Evolutionary conservation across 2,888 invertebrate genomes (phyloP).

Genomic region (Podabrus alpinus): DNA sequence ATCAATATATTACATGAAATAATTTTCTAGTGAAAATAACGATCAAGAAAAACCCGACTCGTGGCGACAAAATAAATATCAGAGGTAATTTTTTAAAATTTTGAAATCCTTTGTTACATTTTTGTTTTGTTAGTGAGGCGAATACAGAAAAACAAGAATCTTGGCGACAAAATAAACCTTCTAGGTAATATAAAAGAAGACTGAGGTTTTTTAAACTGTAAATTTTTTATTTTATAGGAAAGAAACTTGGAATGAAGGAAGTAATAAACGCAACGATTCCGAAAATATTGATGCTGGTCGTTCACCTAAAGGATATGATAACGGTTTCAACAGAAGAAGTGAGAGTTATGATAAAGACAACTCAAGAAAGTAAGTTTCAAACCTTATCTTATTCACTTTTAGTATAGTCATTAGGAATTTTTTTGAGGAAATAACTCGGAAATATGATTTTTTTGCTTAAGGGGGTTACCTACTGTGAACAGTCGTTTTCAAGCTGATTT

Average conservation of each 20-base stretch:
- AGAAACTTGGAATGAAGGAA: neutral
- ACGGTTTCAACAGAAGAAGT: neutral
- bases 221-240: neutral
- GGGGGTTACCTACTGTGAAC: no score
- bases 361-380: neutral
- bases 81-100: neutral
- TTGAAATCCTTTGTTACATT: neutral
- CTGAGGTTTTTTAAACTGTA: neutral
- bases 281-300: constrained; percentile 5
- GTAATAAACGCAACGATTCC: neutral
- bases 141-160: constrained; percentile 3
- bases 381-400: neutral
- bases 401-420: no score
- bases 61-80: neutral
- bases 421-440: no score
- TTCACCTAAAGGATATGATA: neutral
- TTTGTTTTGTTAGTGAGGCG: neutral
- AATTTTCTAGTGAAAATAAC: neutral
- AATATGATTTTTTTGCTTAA: no score
- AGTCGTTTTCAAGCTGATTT: no score
- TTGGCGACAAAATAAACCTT: constrained; percentile 27
- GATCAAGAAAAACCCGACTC: neutral
- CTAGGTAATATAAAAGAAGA: constrained; percentile 12
- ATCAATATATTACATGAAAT: neutral
- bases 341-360: neutral